These are phyloP conservation scores for Parotocinclus haroldoi DNA, from an alignment of 2,797 vertebrate genomes.

Conservation along the genomic window DNA sequence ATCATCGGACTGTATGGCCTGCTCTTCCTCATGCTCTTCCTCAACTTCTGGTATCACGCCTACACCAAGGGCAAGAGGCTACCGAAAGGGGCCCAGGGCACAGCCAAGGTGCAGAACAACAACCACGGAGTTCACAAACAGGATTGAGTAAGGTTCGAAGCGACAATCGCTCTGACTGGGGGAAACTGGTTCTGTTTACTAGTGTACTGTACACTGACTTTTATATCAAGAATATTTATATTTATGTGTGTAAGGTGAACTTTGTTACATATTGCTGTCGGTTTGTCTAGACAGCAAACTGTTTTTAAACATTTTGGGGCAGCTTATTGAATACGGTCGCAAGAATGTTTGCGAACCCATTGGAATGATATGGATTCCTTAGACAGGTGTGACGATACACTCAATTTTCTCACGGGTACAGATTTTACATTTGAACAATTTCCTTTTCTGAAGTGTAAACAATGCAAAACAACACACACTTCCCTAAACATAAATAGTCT, in stretches of 20 bases:
- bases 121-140: constrained; percentile 63
- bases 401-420: not conserved
- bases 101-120: constrained; percentile 61
- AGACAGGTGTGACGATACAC: no score
- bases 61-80: constrained; percentile 93
- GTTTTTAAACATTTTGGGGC: not conserved
- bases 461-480: no score
- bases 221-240: constrained; percentile 43
- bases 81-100: constrained; percentile 77
- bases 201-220: constrained; percentile 29
- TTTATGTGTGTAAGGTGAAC: not conserved
- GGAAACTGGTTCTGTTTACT: constrained; percentile 8
- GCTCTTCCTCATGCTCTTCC: constrained; percentile 88
- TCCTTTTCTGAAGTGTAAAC: no score
- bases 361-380: not conserved
- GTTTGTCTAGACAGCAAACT: constrained; percentile 8
- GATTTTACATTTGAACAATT: not conserved
- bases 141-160: constrained; percentile 53
- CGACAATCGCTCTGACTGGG: constrained; percentile 47
- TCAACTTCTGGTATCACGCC: constrained; percentile 96
- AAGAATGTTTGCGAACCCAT: not conserved
- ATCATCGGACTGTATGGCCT: constrained; percentile 83
- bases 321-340: no score
- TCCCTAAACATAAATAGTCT: no score
- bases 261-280: constrained; percentile 7